A percentile compares a stretch with the other conserved stretches of the same genome.
These are phyloP conservation scores for Podiceps cristatus DNA, from an alignment of 2,113 vertebrate genomes.

Conservation along the genomic window DNA sequence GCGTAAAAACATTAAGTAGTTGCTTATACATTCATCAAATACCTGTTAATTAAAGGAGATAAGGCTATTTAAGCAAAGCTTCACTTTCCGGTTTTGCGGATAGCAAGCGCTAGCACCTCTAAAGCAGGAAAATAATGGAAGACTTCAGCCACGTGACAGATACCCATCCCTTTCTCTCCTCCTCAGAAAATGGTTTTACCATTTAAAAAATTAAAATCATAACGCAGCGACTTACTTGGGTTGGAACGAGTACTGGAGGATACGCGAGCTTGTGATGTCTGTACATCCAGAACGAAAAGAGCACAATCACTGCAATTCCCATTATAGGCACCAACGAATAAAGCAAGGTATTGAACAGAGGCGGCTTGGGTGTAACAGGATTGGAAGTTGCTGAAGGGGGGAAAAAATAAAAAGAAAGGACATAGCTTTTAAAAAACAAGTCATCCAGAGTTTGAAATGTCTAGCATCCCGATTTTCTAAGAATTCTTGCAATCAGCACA, in stretches of 20 bases:
- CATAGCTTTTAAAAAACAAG: background rate
- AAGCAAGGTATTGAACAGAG: constrained; percentile 93
- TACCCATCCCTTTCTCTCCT: background rate
- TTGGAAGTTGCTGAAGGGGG: constrained; percentile 89
- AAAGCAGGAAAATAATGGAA: background rate
- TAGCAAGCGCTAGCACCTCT: background rate
- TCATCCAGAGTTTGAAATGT: background rate
- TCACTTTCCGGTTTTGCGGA: background rate
- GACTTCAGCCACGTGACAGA: background rate
- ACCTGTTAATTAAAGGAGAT: background rate
- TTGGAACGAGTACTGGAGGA: constrained; percentile 95
- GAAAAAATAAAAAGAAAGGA: background rate
- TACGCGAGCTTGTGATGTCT: constrained; percentile 98
- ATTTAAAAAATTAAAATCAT: background rate
- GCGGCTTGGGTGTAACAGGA: constrained; percentile 89
- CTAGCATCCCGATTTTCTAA: background rate
- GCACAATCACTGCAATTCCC: constrained; percentile 89
- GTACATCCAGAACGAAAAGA: constrained; percentile 99
- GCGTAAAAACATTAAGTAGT: background rate
- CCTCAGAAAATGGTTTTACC: background rate
- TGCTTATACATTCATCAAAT: background rate
- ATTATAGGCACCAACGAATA: constrained; percentile 96
- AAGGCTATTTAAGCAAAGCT: constrained; percentile 16
- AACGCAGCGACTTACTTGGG: constrained; percentile 86
- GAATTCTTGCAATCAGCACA: background rate